Evolutionary conservation across 1,140 invertebrate genomes (phyloP).

Genomic region (Sinella curviseta): DNA sequence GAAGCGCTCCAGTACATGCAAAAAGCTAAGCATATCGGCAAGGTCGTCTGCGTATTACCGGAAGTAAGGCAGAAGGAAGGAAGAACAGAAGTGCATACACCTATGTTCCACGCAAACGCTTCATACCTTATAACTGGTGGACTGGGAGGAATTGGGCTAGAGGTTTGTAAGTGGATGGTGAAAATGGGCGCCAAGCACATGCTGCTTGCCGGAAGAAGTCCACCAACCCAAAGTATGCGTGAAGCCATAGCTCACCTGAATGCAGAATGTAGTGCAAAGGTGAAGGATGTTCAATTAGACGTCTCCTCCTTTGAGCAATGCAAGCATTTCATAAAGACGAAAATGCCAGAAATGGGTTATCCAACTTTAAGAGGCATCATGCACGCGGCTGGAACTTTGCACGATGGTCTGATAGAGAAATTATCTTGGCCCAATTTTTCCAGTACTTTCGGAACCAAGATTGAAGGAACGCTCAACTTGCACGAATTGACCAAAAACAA

Average conservation of each 20-base stretch:
- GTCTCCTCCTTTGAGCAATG: background rate
- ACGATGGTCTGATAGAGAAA: background rate
- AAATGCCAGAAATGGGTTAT: background rate
- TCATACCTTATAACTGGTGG: background rate
- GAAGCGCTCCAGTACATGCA: conserved; percentile 1
- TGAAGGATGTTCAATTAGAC: background rate
- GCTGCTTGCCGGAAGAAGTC: background rate
- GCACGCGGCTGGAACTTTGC: background rate
- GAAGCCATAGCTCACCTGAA: background rate
- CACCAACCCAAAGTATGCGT: background rate
- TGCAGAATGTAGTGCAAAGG: background rate
- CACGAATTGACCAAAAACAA: background rate
- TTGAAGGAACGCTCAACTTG: background rate
- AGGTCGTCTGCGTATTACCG: background rate
- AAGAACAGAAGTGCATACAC: background rate
- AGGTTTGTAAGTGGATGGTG: background rate
- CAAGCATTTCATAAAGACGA: background rate
- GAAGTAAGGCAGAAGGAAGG: background rate
- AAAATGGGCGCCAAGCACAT: background rate
- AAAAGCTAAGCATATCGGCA: conserved; percentile 1
- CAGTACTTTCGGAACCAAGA: background rate
- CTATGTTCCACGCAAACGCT: background rate
- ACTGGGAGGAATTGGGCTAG: background rate
- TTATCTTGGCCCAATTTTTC: background rate
- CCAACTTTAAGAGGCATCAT: background rate